phyloP scores from a whole-genome alignment of 2,113 vertebrate species.

The Paramisgurnus dabryanus region DNA sequence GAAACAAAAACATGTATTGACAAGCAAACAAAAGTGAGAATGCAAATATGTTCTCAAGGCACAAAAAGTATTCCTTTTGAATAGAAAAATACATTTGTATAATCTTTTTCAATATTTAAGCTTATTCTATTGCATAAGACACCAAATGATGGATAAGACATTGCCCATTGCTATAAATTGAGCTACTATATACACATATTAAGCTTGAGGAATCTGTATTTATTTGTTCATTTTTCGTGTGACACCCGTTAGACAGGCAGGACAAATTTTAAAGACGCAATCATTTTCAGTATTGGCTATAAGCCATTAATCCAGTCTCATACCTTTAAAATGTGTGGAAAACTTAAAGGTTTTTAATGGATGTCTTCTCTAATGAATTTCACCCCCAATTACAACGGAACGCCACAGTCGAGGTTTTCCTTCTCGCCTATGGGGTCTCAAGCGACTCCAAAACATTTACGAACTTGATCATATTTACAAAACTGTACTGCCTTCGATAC shows the following conservation, averaged over 20 bases:
- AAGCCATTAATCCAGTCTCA: slow-evolving; percentile 78
- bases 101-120: too few relatives aligned
- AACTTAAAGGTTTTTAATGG: slow-evolving; percentile 77
- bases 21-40: slow-evolving; percentile 39
- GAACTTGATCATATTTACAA: slow-evolving; percentile 57
- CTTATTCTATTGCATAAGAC: too few relatives aligned
- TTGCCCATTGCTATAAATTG: too few relatives aligned
- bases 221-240: slow-evolving; percentile 44
- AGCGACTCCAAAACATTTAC: slow-evolving; percentile 63
- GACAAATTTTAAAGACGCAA: slow-evolving; percentile 65
- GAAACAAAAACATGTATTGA: slow-evolving; percentile 42
- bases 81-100: not conserved
- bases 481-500: too few relatives aligned
- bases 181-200: not conserved
- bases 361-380: slow-evolving; percentile 79
- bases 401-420: slow-evolving; percentile 65
- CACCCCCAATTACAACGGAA: slow-evolving; percentile 75
- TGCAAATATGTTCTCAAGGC: slow-evolving; percentile 26
- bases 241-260: slow-evolving; percentile 70
- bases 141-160: too few relatives aligned
- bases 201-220: slow-evolving; percentile 5
- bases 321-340: slow-evolving; percentile 76
- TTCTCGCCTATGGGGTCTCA: slow-evolving; percentile 62
- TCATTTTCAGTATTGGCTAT: slow-evolving; percentile 72
- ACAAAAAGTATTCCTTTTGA: not conserved